Evolutionary conservation across 64 coral and sea anemone genomes (phyloP).

Genomic region (Cladopsammia gracilis): DNA sequence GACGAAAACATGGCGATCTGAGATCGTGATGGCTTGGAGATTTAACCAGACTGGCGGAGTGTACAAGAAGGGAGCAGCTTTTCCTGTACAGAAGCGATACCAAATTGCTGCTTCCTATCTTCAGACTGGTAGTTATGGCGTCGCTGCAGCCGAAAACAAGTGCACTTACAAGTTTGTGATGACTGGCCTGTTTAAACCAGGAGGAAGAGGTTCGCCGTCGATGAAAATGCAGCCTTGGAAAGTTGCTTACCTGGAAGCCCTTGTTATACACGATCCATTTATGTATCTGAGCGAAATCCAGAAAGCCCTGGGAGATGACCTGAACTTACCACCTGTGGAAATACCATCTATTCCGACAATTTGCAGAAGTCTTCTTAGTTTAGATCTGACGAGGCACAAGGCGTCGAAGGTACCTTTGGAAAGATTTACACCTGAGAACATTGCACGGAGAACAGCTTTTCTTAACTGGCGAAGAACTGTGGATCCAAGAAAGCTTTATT

Average conservation of each 20-base stretch:
- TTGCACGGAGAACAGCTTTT: too few species aligned
- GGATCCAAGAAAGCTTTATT: too few species aligned
- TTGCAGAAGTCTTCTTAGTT: too few species aligned
- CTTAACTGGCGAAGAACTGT: too few species aligned
- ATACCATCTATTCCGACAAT: background rate
- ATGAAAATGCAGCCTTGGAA: conserved; percentile 7
- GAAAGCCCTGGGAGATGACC: background rate
- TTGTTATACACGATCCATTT: conserved; percentile 26
- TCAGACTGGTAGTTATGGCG: background rate
- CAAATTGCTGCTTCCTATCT: conserved; percentile 41
- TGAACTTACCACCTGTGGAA: background rate
- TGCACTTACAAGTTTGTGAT: conserved; percentile 32
- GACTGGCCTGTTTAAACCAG: conserved; percentile 4
- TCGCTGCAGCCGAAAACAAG: background rate
- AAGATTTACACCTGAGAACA: too few species aligned
- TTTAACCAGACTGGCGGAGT: background rate
- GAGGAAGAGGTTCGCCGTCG: background rate
- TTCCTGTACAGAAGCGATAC: conserved; percentile 33
- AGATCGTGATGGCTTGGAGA: background rate
- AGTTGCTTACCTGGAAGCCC: conserved; percentile 16
- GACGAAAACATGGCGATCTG: too few species aligned
- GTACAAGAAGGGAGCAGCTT: conserved; percentile 5
- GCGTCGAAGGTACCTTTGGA: too few species aligned
- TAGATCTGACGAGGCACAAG: too few species aligned
- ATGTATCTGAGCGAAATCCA: conserved; percentile 38